These are phyloP conservation scores for Hystrix brachyura DNA, from an alignment of 2,113 vertebrate genomes.

Conservation along the genomic window DNA sequence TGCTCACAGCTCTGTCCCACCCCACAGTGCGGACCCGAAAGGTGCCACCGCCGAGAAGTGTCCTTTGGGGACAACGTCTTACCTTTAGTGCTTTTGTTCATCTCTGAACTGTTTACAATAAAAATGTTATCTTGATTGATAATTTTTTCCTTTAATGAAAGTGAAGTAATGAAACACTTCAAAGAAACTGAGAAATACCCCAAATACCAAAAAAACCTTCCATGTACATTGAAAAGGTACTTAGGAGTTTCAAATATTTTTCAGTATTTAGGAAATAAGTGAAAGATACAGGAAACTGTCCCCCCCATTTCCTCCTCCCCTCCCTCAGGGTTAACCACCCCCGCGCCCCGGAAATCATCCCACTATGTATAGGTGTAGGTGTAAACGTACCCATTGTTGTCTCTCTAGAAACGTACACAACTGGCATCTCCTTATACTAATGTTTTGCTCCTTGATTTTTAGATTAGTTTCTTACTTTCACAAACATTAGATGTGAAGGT, in stretches of 20 bases:
- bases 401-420: fast-evolving
- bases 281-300: neutral
- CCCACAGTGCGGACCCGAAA: neutral
- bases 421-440: neutral
- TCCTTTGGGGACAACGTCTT: fast-evolving
- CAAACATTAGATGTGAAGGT: neutral
- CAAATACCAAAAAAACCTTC: neutral
- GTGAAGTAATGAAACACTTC: neutral
- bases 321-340: neutral
- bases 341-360: neutral
- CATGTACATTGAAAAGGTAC: neutral
- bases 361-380: fast-evolving
- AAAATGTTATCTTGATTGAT: neutral
- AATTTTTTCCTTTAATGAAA: neutral
- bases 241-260: neutral
- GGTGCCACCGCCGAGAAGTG: too few species aligned
- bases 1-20: neutral
- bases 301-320: too few species aligned
- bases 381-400: neutral
- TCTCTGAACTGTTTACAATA: neutral
- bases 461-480: neutral
- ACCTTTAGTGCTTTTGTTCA: neutral
- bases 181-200: neutral
- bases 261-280: neutral
- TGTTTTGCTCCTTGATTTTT: neutral